Base-by-base conservation (phyloP, 2,888 invertebrate species). In the Scaptomyza flava region DNA sequence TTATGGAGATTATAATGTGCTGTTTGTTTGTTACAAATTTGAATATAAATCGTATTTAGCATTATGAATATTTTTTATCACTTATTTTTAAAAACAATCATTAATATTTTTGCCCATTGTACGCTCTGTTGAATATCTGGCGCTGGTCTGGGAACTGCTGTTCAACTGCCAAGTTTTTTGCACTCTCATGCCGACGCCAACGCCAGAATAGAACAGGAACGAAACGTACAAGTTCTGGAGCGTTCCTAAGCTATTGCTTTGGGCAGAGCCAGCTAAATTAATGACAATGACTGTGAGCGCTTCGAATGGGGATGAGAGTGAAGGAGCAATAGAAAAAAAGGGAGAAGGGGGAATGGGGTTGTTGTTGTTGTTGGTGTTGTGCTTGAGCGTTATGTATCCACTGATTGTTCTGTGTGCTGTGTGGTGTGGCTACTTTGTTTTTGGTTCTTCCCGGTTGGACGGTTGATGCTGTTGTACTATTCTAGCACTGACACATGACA, bases 401-500 rank as follows among this genome's bases (percentile, higher is more conserved):
- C 82, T 87, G 82, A 82, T 82, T 82, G 82, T 78, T 81, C 69
- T 58, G 82, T 58, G 82, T 59, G 78, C 47, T 43, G 23, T 14
- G 36, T 70, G 60, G 56, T 76, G 68, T 48, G 68, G 58, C 71
- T 64, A 71, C 77, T 75, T 66, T 72, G 64, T 62, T 71, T 66
- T 63, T 63, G 64, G 59, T 60, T 54, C 30, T 38, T 57, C 31
- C 41, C 9, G 41, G 41, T 41, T 17, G 41, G 41, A 41, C 41
- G 31, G 48, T 42, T 68, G 63, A 66, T 62, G 67, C 23, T 58
- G 53, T 50, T 75, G 56, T 77, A 79, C 11, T 41, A 41, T 74
- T 81, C 65, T 71, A 68, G 71, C 87, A 70, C 87, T 87, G 85
- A 87, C 87, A 84, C 87, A 84, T 84, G 83, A 87, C 83, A 85